Conservation (phyloP, 2,797 vertebrate genomes). For the Borostomias antarcticus region DNA sequence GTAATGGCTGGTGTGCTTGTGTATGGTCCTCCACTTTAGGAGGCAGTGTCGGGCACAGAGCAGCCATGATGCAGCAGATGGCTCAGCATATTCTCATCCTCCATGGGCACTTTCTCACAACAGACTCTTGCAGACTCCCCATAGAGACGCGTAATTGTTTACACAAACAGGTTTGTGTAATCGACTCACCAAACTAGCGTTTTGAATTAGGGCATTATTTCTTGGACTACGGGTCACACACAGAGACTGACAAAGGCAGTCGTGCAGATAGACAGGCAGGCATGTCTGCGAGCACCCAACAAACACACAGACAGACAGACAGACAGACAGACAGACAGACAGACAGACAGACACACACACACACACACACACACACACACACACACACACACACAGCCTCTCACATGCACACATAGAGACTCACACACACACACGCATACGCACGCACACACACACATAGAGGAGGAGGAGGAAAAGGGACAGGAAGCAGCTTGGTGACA, state of each 20-base stretch:
- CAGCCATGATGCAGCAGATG: constrained; percentile 51
- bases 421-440: background rate
- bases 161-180: constrained; percentile 62
- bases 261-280: too few species aligned
- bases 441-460: background rate
- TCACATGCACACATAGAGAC: too few species aligned
- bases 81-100: constrained; percentile 60
- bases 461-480: constrained; percentile 27
- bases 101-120: constrained; percentile 28
- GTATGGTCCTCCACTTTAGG: constrained; percentile 18
- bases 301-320: constrained; percentile 5
- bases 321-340: background rate
- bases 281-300: background rate
- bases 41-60: constrained; percentile 28
- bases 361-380: constrained; percentile 3
- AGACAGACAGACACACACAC: constrained; percentile 14
- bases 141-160: constrained; percentile 52
- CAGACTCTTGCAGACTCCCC: constrained; percentile 37
- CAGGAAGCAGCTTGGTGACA: constrained; percentile 23
- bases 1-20: background rate
- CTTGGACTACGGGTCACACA: background rate
- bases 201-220: too few species aligned
- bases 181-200: too few species aligned
- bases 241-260: too few species aligned
- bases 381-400: too few species aligned